Percentiles rank a stretch among this genome's conserved stretches.
Conservation (phyloP, 2,797 vertebrate genomes). For the Remorina albescens region DNA sequence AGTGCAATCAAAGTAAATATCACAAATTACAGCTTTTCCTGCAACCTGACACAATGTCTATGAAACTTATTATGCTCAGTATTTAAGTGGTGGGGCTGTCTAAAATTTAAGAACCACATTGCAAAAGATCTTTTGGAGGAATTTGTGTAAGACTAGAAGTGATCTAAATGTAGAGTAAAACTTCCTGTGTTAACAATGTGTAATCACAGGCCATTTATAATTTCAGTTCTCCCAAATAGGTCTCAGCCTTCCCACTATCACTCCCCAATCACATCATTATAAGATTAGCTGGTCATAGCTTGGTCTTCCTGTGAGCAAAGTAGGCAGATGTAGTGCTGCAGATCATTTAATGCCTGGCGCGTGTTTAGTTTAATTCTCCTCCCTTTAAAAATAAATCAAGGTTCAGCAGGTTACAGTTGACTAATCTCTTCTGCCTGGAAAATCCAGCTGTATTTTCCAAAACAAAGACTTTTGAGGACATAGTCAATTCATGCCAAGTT, state of each 20-base stretch:
- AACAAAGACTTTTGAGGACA: not conserved
- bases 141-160: not conserved
- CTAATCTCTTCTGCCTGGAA: not conserved
- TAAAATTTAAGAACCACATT: not conserved
- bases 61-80: not conserved
- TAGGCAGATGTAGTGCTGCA: not conserved
- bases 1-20: not conserved
- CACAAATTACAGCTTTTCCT: not conserved
- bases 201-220: constrained; percentile 6
- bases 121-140: not conserved
- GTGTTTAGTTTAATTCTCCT: not conserved
- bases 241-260: no score
- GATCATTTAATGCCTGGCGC: not conserved
- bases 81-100: not conserved
- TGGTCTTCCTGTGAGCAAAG: constrained; percentile 1
- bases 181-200: not conserved
- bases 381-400: not conserved
- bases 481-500: not conserved
- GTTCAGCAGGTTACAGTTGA: constrained; percentile 13
- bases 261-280: not conserved
- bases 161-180: not conserved
- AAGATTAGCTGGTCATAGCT: not conserved
- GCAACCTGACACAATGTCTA: not conserved
- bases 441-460: not conserved
- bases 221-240: not conserved